Evolutionary conservation across 1,140 invertebrate genomes (phyloP).

Genomic region (Drosophila subobscura): DNA sequence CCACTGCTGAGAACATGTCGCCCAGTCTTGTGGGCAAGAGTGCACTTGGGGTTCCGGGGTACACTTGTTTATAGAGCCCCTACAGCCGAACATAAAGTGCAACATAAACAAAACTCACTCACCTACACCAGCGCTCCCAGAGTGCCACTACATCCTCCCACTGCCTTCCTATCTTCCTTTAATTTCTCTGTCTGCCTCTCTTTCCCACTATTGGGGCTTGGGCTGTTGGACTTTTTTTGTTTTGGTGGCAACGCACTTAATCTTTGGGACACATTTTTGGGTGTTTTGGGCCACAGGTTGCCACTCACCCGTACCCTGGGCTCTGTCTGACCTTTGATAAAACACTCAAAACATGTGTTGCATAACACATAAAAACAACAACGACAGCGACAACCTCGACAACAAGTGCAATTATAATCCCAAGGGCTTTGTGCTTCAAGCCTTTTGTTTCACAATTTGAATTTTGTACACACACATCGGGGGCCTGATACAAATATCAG

Average conservation of each 20-base stretch:
- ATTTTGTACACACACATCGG: conserved; percentile 20
- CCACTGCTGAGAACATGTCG: background rate
- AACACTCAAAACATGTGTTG: conserved; percentile 47
- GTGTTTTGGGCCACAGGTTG: conserved; percentile 56
- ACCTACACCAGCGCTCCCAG: background rate
- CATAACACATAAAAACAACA: conserved; percentile 32
- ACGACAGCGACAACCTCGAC: conserved; percentile 23
- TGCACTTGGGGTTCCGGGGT: conserved; percentile 49
- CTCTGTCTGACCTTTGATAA: conserved; percentile 47
- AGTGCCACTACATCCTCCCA: conserved; percentile 4
- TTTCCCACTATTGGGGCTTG: background rate
- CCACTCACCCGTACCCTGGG: conserved; percentile 29
- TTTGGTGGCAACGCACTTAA: conserved; percentile 55
- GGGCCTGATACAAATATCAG: conserved; percentile 33
- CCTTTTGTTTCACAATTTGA: conserved; percentile 7
- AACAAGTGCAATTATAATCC: conserved; percentile 51
- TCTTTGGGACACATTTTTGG: conserved; percentile 64
- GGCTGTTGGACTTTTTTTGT: too few species aligned
- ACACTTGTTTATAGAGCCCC: conserved; percentile 62
- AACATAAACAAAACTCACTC: conserved; percentile 69
- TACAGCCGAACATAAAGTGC: conserved; percentile 54
- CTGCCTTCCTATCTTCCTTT: background rate
- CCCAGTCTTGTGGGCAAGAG: conserved; percentile 40
- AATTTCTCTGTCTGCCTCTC: too few species aligned
- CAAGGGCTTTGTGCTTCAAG: conserved; percentile 29